Evolutionary conservation across 1,140 invertebrate genomes (phyloP), one percentile per base, ranked within the genome.

Genomic region (Aphelinus atriplicis): DNA sequence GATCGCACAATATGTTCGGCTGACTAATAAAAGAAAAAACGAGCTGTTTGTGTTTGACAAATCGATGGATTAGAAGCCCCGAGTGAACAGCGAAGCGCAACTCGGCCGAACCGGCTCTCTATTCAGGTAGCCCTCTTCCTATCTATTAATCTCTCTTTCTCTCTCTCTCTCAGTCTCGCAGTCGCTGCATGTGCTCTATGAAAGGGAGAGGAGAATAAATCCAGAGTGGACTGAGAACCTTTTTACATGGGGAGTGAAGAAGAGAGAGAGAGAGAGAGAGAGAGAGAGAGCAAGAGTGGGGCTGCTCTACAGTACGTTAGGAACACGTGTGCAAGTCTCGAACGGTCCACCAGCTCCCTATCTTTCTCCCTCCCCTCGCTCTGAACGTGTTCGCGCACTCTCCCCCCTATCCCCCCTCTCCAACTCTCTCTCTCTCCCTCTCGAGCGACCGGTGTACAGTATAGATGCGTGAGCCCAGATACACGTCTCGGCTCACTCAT

Each of bases 241-340:
- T 69, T 72, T 80, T 65, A 76, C 75, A 73, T 26, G 26, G 26
- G 26, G 26, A 26, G 26, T 26, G 26, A 26, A 26, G 26, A 26
- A 26, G 26, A 26, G 26, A 26, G 26, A 26, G 26, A 26, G 26
- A 26, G 26, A 26, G 26, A 26, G 26, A 26, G 26, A 26, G 26
- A 26, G 26, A 26, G 26, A 26, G 26, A 26, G 26, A 26, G 26
- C 26, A 26, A 26, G 26, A 26, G 26, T 26, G 26, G 26, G 26
- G 26, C 26, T 26, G 26, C 26, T 26, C 71, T 67, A 66, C 48
- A 83, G 80, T 86, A 87, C 86, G 84, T 87, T 85, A 87, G 82
- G 83, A 88, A 88, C 86, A 88, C 86, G 86, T 26, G 26, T 88
- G 86, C 86, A 87, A 58, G 85, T 85, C 85, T 85, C 81, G 83